phyloP scores from a whole-genome alignment of 2,113 vertebrate genomes.

The Cyprinodon variegatus region DNA sequence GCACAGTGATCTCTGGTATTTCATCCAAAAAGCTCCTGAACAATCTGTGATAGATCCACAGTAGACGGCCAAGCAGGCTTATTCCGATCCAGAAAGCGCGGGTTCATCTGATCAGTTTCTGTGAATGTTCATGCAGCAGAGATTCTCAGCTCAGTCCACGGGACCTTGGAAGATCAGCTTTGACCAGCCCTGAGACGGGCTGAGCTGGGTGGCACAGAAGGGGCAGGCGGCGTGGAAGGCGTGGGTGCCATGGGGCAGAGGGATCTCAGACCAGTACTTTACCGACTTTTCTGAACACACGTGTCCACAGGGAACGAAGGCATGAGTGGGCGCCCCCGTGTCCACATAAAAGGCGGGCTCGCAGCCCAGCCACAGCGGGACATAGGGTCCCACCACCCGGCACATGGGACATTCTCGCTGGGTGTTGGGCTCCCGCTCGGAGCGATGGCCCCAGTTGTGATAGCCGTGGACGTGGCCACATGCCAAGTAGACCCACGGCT shows the following conservation, averaged over 20 bases:
- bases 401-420: slow-evolving; percentile 98
- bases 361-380: slow-evolving; percentile 95
- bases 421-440: slow-evolving; percentile 86
- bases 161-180: slow-evolving; percentile 98
- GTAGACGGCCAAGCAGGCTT: slow-evolving; percentile 44
- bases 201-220: slow-evolving; percentile 93
- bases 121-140: slow-evolving; percentile 61
- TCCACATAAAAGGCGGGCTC: slow-evolving; percentile 97
- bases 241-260: slow-evolving; percentile 95
- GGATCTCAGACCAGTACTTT: slow-evolving; percentile 96
- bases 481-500: slow-evolving; percentile 95
- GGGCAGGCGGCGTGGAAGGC: slow-evolving; percentile 97
- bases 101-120: slow-evolving; percentile 69
- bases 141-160: slow-evolving; percentile 85
- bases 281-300: slow-evolving; percentile 97
- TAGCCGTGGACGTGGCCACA: slow-evolving; percentile 97
- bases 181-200: slow-evolving; percentile 88
- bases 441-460: slow-evolving; percentile 98
- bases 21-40: slow-evolving; percentile 36
- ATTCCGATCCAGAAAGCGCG: slow-evolving; percentile 50
- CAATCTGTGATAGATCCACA: slow-evolving; percentile 56
- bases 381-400: slow-evolving; percentile 92
- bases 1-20: slow-evolving; percentile 36
- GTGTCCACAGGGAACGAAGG: slow-evolving; percentile 95
- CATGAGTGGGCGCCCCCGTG: slow-evolving; percentile 91